A percentile compares a stretch with the other conserved stretches of the same genome.
These are phyloP conservation scores for Formica aserva DNA, from an alignment of 2,888 invertebrate genomes.

Conservation along the genomic window DNA sequence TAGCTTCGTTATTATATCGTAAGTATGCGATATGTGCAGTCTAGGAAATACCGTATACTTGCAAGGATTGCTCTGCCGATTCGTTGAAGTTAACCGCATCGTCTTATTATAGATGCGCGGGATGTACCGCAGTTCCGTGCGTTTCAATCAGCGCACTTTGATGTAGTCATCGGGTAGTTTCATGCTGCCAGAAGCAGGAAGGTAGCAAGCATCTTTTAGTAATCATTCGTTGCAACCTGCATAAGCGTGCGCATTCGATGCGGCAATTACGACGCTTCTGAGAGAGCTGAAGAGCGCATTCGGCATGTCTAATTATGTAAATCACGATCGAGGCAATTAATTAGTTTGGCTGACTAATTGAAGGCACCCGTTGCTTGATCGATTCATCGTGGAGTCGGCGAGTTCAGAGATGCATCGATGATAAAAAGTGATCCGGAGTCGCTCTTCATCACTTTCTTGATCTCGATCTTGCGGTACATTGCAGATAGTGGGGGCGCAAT, in stretches of 20 bases:
- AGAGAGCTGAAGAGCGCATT: constrained; percentile 41
- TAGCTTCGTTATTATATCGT: neutral
- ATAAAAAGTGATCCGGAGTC: neutral
- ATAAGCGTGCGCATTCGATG: constrained; percentile 57
- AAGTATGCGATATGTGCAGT: neutral
- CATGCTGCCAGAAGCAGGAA: constrained; percentile 40
- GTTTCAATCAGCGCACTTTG: constrained; percentile 47
- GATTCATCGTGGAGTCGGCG: constrained; percentile 72
- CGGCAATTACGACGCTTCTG: constrained; percentile 56
- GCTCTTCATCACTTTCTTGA: constrained; percentile 21
- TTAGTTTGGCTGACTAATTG: constrained; percentile 74
- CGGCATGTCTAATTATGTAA: constrained; percentile 73
- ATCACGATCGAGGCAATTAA: constrained; percentile 74
- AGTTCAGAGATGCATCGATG: constrained; percentile 30
- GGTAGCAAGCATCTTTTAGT: constrained; percentile 19
- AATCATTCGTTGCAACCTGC: constrained; percentile 39
- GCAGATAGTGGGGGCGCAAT: neutral
- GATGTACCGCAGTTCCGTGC: constrained; percentile 27
- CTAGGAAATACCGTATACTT: constrained; percentile 1
- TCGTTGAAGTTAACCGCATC: constrained; percentile 21
- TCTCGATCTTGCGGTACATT: neutral
- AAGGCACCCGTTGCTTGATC: constrained; percentile 76
- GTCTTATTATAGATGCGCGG: constrained; percentile 31
- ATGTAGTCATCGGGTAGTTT: constrained; percentile 27
- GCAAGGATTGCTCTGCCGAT: constrained; percentile 21